Conservation (phyloP, 1,140 invertebrate species). For the Procambarus clarkii region DNA sequence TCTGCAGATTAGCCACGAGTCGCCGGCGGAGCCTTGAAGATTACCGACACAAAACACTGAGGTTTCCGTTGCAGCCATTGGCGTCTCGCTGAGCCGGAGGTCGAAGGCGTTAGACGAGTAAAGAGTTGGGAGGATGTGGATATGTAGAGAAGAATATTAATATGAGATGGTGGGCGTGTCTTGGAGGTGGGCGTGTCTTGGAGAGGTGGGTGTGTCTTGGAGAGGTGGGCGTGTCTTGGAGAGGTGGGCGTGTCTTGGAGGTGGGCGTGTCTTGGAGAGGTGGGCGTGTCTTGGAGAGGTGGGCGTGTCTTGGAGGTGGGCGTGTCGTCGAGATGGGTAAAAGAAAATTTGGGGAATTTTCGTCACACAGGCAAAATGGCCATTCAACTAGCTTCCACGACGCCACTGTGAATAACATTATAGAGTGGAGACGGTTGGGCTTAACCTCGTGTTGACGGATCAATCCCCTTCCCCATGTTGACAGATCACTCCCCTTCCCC, state of each 20-base stretch:
- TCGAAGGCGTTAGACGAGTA: not conserved
- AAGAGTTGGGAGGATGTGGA: not conserved
- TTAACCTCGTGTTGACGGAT: too few species aligned
- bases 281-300: not conserved
- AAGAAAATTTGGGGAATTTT: too few species aligned
- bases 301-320: not conserved
- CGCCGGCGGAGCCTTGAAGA: constrained; percentile 41
- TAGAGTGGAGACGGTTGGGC: too few species aligned
- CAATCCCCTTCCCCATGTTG: too few species aligned
- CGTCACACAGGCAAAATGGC: too few species aligned
- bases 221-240: too few species aligned
- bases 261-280: not conserved
- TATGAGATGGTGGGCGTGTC: not conserved
- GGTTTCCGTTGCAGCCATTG: not conserved
- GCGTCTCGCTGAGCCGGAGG: not conserved
- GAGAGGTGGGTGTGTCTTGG: not conserved
- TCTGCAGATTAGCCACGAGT: constrained; percentile 51
- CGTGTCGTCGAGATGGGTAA: too few species aligned
- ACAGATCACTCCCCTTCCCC: too few species aligned
- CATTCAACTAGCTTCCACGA: too few species aligned
- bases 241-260: not conserved
- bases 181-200: not conserved
- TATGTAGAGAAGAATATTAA: not conserved
- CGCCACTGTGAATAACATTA: not conserved
- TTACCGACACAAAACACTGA: constrained; percentile 35